These are phyloP conservation scores for Montifringilla adamsi DNA, from an alignment of 2,113 vertebrate species.

Conservation along the genomic window DNA sequence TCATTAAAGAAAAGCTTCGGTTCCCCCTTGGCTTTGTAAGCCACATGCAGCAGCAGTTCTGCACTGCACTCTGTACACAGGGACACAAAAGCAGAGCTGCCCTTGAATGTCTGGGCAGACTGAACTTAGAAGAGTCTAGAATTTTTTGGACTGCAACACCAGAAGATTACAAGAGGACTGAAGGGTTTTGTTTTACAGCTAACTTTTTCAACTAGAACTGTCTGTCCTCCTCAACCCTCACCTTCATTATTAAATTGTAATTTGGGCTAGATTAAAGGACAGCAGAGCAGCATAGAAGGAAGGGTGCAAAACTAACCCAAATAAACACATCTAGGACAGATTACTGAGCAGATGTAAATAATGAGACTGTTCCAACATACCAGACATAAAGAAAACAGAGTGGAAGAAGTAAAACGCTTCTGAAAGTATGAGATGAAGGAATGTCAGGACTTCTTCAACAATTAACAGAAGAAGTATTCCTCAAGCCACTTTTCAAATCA, in stretches of 20 bases:
- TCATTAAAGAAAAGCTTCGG: background rate
- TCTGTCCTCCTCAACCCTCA: background rate
- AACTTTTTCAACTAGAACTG: background rate
- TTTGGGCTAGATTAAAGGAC: conserved; percentile 42
- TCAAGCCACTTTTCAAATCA: background rate
- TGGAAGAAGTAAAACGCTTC: background rate
- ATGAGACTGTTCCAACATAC: background rate
- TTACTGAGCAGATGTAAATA: background rate
- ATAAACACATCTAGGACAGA: conserved; percentile 18
- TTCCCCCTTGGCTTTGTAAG: background rate
- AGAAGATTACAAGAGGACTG: background rate
- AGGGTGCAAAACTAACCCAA: conserved; percentile 18
- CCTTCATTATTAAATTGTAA: conserved; percentile 24
- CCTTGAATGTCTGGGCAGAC: background rate
- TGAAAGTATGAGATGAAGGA: background rate
- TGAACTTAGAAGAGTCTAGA: background rate
- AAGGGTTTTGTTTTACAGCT: background rate
- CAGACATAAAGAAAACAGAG: background rate
- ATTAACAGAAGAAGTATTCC: background rate
- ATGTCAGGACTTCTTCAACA: background rate
- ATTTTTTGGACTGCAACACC: background rate
- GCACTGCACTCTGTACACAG: background rate
- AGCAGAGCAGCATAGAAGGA: conserved; percentile 14
- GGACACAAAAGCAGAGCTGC: background rate
- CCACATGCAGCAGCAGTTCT: background rate